These are phyloP conservation scores for Perithous albicinctus DNA, from an alignment of 2,888 invertebrate genomes.

Conservation along the genomic window DNA sequence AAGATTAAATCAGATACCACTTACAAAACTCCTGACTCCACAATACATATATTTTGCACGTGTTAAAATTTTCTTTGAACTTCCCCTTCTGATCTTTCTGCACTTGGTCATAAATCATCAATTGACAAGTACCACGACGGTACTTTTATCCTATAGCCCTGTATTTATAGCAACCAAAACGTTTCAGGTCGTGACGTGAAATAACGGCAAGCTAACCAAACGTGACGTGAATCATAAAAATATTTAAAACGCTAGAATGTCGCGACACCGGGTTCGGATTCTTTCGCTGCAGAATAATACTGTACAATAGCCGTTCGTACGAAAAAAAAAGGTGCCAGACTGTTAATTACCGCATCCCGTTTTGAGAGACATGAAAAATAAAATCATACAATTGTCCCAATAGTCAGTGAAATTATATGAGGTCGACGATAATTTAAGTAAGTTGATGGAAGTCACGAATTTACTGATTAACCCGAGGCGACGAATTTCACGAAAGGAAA, in stretches of 20 bases:
- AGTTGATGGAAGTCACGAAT: conserved; percentile 20
- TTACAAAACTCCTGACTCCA: background rate
- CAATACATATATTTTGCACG: too few species aligned
- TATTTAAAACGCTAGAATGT: conserved; percentile 13
- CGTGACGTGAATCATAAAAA: conserved; percentile 54
- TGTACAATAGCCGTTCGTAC: background rate
- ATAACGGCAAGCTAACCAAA: conserved; percentile 51
- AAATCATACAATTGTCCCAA: conserved; percentile 42
- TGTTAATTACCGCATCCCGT: conserved; percentile 54
- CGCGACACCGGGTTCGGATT: conserved; percentile 34
- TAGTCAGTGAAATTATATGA: conserved; percentile 30
- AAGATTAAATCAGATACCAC: background rate
- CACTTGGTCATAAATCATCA: conserved; percentile 18
- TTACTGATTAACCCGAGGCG: conserved; percentile 39
- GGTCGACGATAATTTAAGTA: conserved; percentile 28
- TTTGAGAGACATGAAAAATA: conserved; percentile 34
- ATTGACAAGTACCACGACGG: conserved; percentile 10
- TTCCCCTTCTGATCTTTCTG: conserved; percentile 18
- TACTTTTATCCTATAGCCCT: background rate
- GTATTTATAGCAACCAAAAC: conserved; percentile 17
- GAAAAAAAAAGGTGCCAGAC: conserved; percentile 40
- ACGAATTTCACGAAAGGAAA: conserved; percentile 35
- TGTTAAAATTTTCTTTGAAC: conserved; percentile 3
- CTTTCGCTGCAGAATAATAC: conserved; percentile 8
- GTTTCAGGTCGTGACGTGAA: conserved; percentile 53